Evolutionary conservation across 92 coral and sea anemone genomes (phyloP), one percentile per base, ranked within the genome.

Genomic region (Parazoanthus darwini): DNA sequence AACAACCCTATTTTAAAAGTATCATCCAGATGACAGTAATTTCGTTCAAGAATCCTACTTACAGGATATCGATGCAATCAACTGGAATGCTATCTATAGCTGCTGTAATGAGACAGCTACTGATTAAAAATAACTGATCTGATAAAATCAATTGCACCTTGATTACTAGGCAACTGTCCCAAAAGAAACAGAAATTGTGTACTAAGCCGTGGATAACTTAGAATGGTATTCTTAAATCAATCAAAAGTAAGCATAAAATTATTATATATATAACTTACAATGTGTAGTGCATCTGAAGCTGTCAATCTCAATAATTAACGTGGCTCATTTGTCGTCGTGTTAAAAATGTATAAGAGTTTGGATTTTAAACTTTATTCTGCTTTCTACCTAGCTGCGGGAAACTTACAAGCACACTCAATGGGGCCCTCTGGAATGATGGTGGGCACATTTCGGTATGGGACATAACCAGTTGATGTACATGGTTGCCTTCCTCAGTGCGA

Each of bases 21-120:
- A 80, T 87, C 74, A 83, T 51, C 86, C 86, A 86, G 92, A 90
- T 80, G 78, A 90, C 54, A 90, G 88, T 73, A 86, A 80, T 43
- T 78, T 86, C 23, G 78, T 71, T 65, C 44, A 86, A 79, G 87
- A 90, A 36, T 79, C 90, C 56, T 87, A 87, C 46, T 78, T 87
- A 74, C 82, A 81, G 46, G 90, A 81, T 81, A 42, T 90, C 75
- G 23, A 81, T 81, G 68, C 73, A 73, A 74, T 90, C 78, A 89
- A 90, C 81, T 86, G 89, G 89, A 86, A 85, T 79, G 86, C 85
- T 76, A 89, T 63, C 79, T 58, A 72, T 77, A 73, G 79, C 46
- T 78, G 83, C 65, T 86, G 82, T 36, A 88, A 70, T 89, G 88
- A 77, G 81, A 77, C 81, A 77, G 81, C 81, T 77, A 77, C 81